phyloP scores from a whole-genome alignment of 2,113 vertebrate species.

The Odobenus rosmarus region DNA sequence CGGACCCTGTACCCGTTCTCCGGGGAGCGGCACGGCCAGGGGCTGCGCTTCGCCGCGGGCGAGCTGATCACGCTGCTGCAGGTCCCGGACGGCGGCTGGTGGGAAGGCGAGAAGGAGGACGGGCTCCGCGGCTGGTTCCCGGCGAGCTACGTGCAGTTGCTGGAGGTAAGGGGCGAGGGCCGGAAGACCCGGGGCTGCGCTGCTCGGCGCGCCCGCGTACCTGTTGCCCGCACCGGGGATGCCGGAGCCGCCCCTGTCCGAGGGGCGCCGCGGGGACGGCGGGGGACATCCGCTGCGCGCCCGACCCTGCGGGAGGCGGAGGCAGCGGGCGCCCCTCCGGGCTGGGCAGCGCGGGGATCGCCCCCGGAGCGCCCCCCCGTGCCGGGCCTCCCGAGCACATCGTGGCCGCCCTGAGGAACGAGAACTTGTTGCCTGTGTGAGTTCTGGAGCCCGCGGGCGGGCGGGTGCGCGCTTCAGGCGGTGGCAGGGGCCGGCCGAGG shows the following conservation, averaged over 20 bases:
- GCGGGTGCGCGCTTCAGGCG: not conserved
- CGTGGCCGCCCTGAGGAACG: not conserved
- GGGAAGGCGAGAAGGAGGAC: conserved; percentile 97
- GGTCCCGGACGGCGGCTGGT: conserved; percentile 95
- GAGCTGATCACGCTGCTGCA: conserved; percentile 94
- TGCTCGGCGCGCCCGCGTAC: not conserved
- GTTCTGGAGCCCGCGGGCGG: conserved; percentile 35
- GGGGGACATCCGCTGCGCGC: not conserved
- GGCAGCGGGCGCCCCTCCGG: not conserved
- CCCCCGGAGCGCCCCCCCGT: not conserved
- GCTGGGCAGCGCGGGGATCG: not conserved
- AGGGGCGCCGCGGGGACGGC: not conserved
- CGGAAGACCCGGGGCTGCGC: not conserved
- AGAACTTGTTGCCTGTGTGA: conserved; percentile 77
- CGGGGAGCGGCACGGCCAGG: conserved; percentile 94
- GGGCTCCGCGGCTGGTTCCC: conserved; percentile 96
- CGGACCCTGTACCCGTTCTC: conserved; percentile 94
- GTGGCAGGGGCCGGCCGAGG: not conserved
- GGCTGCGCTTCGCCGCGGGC: conserved; percentile 93
- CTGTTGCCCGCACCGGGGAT: conserved; percentile 50
- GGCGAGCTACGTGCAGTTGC: conserved; percentile 95
- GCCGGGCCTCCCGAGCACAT: not conserved
- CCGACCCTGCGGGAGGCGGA: not conserved
- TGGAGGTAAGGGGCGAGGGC: conserved; percentile 90
- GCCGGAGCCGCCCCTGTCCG: not conserved